A percentile compares a stretch with the other conserved stretches of the same genome.
phyloP scores from a whole-genome alignment of 2,113 vertebrate species.

The Corvus hawaiiensis region DNA sequence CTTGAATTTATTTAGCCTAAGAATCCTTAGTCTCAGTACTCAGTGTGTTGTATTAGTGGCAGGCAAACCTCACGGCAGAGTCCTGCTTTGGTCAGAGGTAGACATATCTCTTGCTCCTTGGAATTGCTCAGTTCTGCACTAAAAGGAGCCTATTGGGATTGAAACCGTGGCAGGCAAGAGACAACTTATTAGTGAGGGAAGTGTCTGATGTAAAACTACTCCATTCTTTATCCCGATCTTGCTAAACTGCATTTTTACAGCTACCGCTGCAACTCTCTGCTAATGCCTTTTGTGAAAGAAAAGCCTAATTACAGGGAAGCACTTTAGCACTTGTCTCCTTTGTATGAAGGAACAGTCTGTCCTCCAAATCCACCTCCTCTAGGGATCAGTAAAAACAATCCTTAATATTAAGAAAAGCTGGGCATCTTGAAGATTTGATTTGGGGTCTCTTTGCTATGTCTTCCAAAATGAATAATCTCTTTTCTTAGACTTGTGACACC shows the following conservation, averaged over 20 bases:
- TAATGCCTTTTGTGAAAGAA: background rate
- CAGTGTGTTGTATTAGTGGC: background rate
- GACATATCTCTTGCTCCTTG: background rate
- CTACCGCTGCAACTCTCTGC: background rate
- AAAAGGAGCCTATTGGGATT: background rate
- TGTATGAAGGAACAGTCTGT: background rate
- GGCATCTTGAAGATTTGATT: background rate
- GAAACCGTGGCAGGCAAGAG: background rate
- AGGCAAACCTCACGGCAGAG: background rate
- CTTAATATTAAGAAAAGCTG: background rate
- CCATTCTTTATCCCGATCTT: background rate
- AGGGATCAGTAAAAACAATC: background rate
- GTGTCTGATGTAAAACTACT: background rate
- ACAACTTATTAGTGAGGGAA: background rate
- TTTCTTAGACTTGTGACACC: background rate
- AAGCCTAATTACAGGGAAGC: background rate
- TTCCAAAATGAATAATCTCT: background rate
- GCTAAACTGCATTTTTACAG: background rate
- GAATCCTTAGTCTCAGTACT: background rate
- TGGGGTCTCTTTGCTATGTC: background rate
- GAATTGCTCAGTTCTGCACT: background rate
- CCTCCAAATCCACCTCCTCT: background rate
- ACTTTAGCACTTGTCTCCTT: background rate
- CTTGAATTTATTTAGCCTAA: background rate
- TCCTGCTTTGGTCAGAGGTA: background rate